A percentile compares a stretch with the other conserved stretches of the same genome.
Evolutionary conservation across 2,888 invertebrate species (phyloP).

Genomic region (Odontocolon sp.): DNA sequence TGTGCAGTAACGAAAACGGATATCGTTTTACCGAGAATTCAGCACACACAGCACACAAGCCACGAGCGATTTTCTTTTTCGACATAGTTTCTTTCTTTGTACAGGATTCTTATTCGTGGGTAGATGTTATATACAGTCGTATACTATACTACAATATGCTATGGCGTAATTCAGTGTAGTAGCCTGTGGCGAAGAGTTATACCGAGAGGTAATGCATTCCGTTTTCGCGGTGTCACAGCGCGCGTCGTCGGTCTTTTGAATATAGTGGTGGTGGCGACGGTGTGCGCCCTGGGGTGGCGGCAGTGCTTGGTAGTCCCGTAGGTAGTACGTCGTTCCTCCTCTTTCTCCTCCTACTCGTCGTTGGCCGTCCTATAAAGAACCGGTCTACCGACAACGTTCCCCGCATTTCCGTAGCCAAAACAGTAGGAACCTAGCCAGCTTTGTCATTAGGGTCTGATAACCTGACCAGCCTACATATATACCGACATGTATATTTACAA

Average conservation of each 20-base stretch:
- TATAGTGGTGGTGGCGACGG: slow-evolving; percentile 8
- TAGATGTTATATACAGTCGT: slow-evolving; percentile 31
- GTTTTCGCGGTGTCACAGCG: slow-evolving; percentile 68
- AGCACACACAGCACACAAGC: neutral
- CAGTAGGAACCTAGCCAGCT: no score
- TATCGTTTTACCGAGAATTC: slow-evolving; percentile 24
- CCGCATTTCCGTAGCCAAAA: no score
- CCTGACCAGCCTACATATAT: no score
- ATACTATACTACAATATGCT: slow-evolving; percentile 28
- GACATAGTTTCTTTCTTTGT: neutral
- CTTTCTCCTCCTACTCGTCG: slow-evolving; percentile 18
- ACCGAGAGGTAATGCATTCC: slow-evolving; percentile 64
- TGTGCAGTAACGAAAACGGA: no score
- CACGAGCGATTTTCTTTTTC: slow-evolving; percentile 27
- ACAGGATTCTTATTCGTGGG: neutral
- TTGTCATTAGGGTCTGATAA: no score
- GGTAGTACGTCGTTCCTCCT: slow-evolving; percentile 65
- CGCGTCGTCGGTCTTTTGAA: slow-evolving; percentile 63
- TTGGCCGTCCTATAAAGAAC: slow-evolving; percentile 71
- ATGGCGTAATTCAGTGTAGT: slow-evolving; percentile 8
- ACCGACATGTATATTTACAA: no score
- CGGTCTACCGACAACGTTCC: slow-evolving; percentile 58
- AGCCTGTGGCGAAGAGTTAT: slow-evolving; percentile 56
- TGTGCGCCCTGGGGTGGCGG: slow-evolving; percentile 18
- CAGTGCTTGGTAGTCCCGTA: slow-evolving; percentile 54